phyloP scores from a whole-genome alignment of 2,888 invertebrate species.

The Eristalinus sepulchralis region DNA sequence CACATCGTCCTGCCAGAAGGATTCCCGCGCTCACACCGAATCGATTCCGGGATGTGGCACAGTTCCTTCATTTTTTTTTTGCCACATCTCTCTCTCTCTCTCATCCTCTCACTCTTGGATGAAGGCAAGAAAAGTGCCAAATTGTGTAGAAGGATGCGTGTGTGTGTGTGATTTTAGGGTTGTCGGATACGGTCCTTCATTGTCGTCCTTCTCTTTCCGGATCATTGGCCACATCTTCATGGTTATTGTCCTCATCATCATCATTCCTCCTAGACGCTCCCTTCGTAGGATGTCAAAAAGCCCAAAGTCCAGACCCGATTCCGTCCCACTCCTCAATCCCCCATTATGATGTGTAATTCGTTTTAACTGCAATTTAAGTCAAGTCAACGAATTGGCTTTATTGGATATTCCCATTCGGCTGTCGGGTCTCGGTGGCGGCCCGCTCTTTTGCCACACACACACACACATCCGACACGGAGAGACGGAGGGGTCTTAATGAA shows the following conservation, averaged over 20 bases:
- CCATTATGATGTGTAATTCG: constrained; percentile 63
- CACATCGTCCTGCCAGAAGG: constrained; percentile 37
- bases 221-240: constrained; percentile 68
- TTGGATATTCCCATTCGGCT: constrained; percentile 39
- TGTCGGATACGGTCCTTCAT: constrained; percentile 5
- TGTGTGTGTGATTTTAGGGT: not conserved
- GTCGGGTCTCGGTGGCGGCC: too few relatives aligned
- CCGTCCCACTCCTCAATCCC: not conserved
- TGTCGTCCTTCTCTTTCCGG: constrained; percentile 26
- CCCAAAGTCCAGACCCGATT: not conserved
- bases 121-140: constrained; percentile 42
- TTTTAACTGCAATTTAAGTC: constrained; percentile 67
- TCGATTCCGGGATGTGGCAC: constrained; percentile 42
- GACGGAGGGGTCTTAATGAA: constrained; percentile 36
- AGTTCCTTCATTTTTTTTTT: constrained; percentile 28
- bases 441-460: not conserved
- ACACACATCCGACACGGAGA: not conserved
- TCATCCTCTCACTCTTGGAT: not conserved
- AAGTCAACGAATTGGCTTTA: constrained; percentile 65
- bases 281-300: not conserved
- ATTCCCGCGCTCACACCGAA: constrained; percentile 53
- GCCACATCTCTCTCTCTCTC: too few relatives aligned
- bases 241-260: constrained; percentile 61
- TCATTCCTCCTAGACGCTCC: constrained; percentile 12
- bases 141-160: constrained; percentile 31